phyloP scores from a whole-genome alignment of 2,888 invertebrate species.

The Drosophila falleni region DNA sequence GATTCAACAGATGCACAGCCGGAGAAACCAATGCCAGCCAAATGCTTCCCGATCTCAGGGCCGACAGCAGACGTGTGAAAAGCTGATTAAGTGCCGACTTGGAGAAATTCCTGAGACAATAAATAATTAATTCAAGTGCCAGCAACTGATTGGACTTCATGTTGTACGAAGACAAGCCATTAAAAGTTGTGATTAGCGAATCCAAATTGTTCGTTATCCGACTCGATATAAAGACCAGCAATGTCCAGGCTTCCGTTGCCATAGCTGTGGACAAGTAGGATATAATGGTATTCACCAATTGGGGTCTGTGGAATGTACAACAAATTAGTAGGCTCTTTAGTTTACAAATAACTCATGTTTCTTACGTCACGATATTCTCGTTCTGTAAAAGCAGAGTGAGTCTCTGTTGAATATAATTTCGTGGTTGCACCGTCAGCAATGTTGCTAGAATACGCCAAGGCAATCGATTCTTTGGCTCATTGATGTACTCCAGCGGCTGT shows the following conservation, averaged over 20 bases:
- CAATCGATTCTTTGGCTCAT: slow-evolving; percentile 83
- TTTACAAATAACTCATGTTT: background rate
- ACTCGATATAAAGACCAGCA: slow-evolving; percentile 76
- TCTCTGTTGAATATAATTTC: slow-evolving; percentile 81
- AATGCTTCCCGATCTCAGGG: slow-evolving; percentile 79
- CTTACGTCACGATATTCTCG: slow-evolving; percentile 59
- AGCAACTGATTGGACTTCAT: slow-evolving; percentile 83
- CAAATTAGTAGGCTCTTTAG: background rate
- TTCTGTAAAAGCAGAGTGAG: slow-evolving; percentile 73
- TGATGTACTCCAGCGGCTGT: slow-evolving; percentile 82
- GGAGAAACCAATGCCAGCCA: slow-evolving; percentile 82
- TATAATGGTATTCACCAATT: slow-evolving; percentile 79
- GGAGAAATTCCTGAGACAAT: slow-evolving; percentile 82
- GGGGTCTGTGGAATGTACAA: slow-evolving; percentile 57
- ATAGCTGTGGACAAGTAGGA: slow-evolving; percentile 83
- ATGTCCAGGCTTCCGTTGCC: slow-evolving; percentile 84
- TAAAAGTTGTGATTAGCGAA: slow-evolving; percentile 80
- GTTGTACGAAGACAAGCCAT: slow-evolving; percentile 82
- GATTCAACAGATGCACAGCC: slow-evolving; percentile 80
- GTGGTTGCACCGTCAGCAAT: slow-evolving; percentile 76
- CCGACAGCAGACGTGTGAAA: slow-evolving; percentile 77
- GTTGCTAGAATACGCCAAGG: slow-evolving; percentile 84
- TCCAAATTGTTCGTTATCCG: slow-evolving; percentile 84
- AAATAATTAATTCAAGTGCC: slow-evolving; percentile 82
- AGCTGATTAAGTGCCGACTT: slow-evolving; percentile 83